Conservation (phyloP, 1,140 invertebrate genomes). For the Lycorma delicatula region DNA sequence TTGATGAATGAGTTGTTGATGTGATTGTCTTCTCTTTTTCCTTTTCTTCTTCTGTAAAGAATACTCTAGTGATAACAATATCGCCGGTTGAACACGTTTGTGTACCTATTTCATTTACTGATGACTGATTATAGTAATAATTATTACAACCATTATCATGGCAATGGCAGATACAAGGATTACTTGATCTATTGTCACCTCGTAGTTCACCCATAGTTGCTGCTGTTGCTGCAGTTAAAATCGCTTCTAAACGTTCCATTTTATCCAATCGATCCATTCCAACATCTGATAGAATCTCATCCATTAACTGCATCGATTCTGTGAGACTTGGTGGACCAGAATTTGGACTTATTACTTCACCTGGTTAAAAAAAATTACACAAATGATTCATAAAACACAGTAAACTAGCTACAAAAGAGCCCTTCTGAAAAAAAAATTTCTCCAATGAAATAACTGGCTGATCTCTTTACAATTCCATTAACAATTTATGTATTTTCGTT, state of each 20-base stretch:
- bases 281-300: slow-evolving; percentile 73
- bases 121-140: slow-evolving; percentile 18
- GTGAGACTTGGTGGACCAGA: slow-evolving; percentile 80
- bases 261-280: slow-evolving; percentile 78
- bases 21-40: slow-evolving; percentile 23
- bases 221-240: slow-evolving; percentile 64
- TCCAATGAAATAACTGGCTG: neutral
- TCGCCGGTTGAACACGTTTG: slow-evolving; percentile 89
- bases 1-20: too few relatives aligned
- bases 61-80: slow-evolving; percentile 85
- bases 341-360: slow-evolving; percentile 18
- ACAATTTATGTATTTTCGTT: too few relatives aligned
- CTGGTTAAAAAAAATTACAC: slow-evolving; percentile 13
- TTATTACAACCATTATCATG: slow-evolving; percentile 24
- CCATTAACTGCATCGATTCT: slow-evolving; percentile 82
- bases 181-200: neutral
- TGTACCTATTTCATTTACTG: slow-evolving; percentile 45
- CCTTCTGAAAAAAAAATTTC: neutral
- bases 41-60: slow-evolving; percentile 55
- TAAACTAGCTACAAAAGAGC: too few relatives aligned
- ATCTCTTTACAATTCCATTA: neutral
- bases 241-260: slow-evolving; percentile 76
- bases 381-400: too few relatives aligned
- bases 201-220: slow-evolving; percentile 8
- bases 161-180: slow-evolving; percentile 29